Percentiles rank a stretch among this genome's conserved stretches.
Conservation (phyloP, 1,140 invertebrate species). For the Cyclargus thomasi region DNA sequence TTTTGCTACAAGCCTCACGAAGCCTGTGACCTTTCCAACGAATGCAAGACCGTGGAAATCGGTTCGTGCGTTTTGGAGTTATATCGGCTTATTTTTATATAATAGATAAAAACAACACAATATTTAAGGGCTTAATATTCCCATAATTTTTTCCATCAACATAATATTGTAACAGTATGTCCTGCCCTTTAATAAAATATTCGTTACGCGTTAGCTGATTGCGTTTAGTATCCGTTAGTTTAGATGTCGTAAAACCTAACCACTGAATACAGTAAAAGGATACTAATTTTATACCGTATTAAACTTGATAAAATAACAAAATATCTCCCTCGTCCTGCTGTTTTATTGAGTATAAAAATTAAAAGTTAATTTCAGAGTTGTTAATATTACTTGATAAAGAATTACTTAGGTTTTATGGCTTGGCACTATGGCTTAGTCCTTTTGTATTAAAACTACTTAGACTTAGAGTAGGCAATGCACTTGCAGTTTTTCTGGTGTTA, state of each 20-base stretch:
- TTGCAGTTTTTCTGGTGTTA: too few relatives aligned
- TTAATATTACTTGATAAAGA: background rate
- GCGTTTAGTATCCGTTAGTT: conserved; percentile 14
- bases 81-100: too few relatives aligned
- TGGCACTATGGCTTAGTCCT: too few relatives aligned
- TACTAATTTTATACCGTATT: background rate
- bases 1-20: too few relatives aligned
- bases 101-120: too few relatives aligned
- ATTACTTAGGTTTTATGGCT: background rate
- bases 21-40: too few relatives aligned
- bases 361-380: background rate
- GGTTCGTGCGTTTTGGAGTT: too few relatives aligned
- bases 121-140: too few relatives aligned
- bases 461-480: too few relatives aligned
- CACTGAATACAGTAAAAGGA: conserved; percentile 14
- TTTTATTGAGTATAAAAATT: background rate
- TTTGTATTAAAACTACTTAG: too few relatives aligned
- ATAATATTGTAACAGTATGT: background rate
- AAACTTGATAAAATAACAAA: background rate
- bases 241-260: conserved; percentile 28
- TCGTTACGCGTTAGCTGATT: background rate
- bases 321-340: background rate
- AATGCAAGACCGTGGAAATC: too few relatives aligned
- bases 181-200: background rate
- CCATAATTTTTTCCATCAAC: too few relatives aligned